phyloP scores from a whole-genome alignment of 1,140 invertebrate genomes.

The Pollicipes pollicipes region DNA sequence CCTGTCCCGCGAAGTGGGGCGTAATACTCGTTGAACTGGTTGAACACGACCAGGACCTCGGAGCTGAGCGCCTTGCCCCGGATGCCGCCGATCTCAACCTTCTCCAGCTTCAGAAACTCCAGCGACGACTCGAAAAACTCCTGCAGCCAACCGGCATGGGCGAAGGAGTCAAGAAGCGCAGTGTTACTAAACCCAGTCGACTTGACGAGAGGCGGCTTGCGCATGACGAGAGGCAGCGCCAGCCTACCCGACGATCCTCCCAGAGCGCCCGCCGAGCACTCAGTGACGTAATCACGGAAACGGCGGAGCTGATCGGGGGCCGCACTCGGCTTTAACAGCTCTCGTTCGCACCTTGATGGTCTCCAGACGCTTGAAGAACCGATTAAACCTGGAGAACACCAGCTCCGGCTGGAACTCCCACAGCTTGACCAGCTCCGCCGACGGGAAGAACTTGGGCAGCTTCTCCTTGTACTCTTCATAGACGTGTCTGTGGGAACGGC shows the following conservation, averaged over 20 bases:
- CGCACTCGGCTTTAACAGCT: too few relatives aligned
- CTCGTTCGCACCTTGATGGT: slow-evolving; percentile 48
- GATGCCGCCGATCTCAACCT: slow-evolving; percentile 83
- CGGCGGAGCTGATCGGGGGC: too few relatives aligned
- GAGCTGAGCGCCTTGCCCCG: slow-evolving; percentile 63
- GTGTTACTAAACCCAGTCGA: neutral
- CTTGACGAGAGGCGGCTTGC: slow-evolving; percentile 1
- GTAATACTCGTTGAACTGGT: slow-evolving; percentile 76
- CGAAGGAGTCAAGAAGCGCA: neutral
- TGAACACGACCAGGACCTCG: slow-evolving; percentile 35
- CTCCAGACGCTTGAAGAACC: slow-evolving; percentile 58
- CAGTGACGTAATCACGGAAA: too few relatives aligned
- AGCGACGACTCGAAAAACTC: slow-evolving; percentile 79
- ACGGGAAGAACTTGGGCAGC: slow-evolving; percentile 39
- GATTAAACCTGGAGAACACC: slow-evolving; percentile 67
- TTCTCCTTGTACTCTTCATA: slow-evolving; percentile 53
- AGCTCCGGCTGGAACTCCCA: slow-evolving; percentile 76
- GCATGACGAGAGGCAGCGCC: too few relatives aligned
- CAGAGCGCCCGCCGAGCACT: too few relatives aligned
- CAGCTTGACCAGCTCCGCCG: slow-evolving; percentile 38
- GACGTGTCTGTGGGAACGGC: slow-evolving; percentile 31
- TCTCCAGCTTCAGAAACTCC: slow-evolving; percentile 86
- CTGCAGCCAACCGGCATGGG: slow-evolving; percentile 29
- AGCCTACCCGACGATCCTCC: too few relatives aligned
- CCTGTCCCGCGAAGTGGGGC: slow-evolving; percentile 50